Evolutionary conservation across 1,140 invertebrate genomes (phyloP).

Genomic region (Formica selysi): DNA sequence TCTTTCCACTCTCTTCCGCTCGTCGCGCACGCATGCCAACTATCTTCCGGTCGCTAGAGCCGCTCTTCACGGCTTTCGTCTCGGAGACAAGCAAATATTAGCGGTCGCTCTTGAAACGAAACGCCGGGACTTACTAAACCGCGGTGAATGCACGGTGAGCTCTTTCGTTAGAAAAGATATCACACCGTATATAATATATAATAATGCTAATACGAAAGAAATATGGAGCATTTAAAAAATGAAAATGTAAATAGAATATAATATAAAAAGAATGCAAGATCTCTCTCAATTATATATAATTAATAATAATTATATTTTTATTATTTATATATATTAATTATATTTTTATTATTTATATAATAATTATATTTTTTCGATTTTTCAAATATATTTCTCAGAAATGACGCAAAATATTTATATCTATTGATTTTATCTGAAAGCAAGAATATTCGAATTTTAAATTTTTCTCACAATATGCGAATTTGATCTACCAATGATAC

Average conservation of each 20-base stretch:
- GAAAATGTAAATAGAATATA: background rate
- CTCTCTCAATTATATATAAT: background rate
- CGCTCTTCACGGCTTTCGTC: slow-evolving; percentile 78
- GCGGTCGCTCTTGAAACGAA: slow-evolving; percentile 78
- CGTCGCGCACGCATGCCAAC: slow-evolving; percentile 80
- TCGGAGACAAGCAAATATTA: slow-evolving; percentile 84
- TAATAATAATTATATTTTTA: too few relatives aligned
- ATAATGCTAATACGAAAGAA: too few relatives aligned
- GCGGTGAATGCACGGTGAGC: background rate
- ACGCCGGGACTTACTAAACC: slow-evolving; percentile 50
- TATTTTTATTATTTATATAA: too few relatives aligned
- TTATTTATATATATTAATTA: too few relatives aligned
- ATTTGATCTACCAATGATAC: background rate
- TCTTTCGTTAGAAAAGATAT: background rate
- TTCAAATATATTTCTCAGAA: background rate
- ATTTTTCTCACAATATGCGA: background rate
- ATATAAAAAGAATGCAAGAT: background rate
- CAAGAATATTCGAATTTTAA: background rate
- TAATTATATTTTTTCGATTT: background rate
- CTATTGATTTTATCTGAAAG: background rate
- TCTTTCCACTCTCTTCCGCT: slow-evolving; percentile 78
- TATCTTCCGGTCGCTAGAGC: slow-evolving; percentile 79
- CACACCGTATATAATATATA: too few relatives aligned
- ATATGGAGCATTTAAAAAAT: background rate
- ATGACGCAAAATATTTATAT: background rate